Percentiles rank a stretch among this genome's conserved stretches.
Evolutionary conservation across 2,113 vertebrate species (phyloP).

Genomic region (Patagioenas fasciata): DNA sequence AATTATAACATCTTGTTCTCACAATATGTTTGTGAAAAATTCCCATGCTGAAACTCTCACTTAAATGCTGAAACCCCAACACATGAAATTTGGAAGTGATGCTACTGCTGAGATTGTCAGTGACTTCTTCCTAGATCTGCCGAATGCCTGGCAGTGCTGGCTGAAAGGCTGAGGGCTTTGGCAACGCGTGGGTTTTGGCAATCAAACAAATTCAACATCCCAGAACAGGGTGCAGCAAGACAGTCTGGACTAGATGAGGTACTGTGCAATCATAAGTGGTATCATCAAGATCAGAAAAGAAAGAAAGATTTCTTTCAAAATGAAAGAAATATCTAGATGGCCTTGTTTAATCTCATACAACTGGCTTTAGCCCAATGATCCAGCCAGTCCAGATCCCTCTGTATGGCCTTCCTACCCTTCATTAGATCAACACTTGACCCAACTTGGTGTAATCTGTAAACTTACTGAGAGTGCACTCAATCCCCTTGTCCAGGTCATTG

Average conservation of each 20-base stretch:
- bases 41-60: neutral
- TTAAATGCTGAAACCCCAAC: constrained; percentile 4
- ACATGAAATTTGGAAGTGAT: neutral
- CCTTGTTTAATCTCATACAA: too few species aligned
- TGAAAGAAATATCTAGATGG: neutral
- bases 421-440: too few species aligned
- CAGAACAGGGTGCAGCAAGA: neutral
- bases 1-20: constrained; percentile 44
- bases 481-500: too few species aligned
- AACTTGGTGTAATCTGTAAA: too few species aligned
- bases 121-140: neutral
- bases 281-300: neutral
- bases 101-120: neutral
- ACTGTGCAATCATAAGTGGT: neutral
- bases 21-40: constrained; percentile 48
- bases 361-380: too few species aligned
- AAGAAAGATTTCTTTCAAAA: neutral
- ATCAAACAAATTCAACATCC: neutral
- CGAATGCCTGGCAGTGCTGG: neutral
- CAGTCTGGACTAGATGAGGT: neutral
- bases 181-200: neutral
- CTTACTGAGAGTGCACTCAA: too few species aligned
- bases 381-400: too few species aligned
- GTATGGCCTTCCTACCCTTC: too few species aligned
- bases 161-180: neutral